These are phyloP conservation scores for Stenurella melanura DNA, from an alignment of 2,888 invertebrate species.

Conservation along the genomic window DNA sequence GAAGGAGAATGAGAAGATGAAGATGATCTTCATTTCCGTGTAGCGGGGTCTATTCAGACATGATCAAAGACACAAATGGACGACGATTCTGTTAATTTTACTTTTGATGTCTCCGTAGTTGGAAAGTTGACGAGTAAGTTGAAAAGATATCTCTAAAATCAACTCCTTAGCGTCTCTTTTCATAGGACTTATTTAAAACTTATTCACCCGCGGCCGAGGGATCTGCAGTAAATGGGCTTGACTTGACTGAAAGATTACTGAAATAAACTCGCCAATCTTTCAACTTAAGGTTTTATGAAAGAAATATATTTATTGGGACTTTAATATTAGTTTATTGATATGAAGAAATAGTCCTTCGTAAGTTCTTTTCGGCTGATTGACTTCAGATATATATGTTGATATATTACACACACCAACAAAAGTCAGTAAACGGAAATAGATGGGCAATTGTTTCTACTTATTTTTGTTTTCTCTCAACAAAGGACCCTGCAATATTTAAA, in stretches of 20 bases:
- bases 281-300: constrained; percentile 7
- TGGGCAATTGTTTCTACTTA: too few relatives aligned
- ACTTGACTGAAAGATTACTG: constrained; percentile 28
- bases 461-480: too few relatives aligned
- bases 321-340: neutral
- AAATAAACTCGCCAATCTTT: constrained; percentile 30
- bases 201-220: constrained; percentile 29
- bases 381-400: too few relatives aligned
- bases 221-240: constrained; percentile 29
- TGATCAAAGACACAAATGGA: constrained; percentile 70
- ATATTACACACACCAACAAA: too few relatives aligned
- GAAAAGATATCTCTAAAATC: constrained; percentile 68
- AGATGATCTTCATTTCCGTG: constrained; percentile 58
- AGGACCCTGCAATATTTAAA: too few relatives aligned
- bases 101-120: constrained; percentile 67
- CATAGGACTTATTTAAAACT: constrained; percentile 45
- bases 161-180: constrained; percentile 59
- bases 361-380: too few relatives aligned
- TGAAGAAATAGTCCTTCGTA: neutral
- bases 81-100: constrained; percentile 71
- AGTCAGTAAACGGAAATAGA: too few relatives aligned
- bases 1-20: constrained; percentile 52
- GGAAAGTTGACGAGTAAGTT: constrained; percentile 66
- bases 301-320: neutral
- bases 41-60: constrained; percentile 63